These are phyloP conservation scores for Diorhabda elongata DNA, from an alignment of 1,140 invertebrate genomes.

Conservation along the genomic window DNA sequence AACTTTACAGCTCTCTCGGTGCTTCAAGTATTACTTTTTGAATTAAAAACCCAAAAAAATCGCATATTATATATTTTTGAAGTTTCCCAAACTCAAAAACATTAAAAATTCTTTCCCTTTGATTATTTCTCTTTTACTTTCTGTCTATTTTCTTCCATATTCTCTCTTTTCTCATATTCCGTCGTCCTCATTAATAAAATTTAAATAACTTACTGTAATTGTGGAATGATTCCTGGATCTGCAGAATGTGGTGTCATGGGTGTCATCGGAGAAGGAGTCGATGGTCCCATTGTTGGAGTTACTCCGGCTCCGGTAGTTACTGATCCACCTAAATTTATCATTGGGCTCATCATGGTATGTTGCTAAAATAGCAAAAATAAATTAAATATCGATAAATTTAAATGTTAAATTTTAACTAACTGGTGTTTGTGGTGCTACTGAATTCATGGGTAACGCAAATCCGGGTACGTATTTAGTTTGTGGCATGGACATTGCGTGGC, in stretches of 20 bases:
- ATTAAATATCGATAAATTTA: neutral
- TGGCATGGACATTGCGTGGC: constrained; percentile 55
- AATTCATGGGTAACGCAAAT: constrained; percentile 64
- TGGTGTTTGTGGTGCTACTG: constrained; percentile 85
- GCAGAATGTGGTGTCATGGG: constrained; percentile 92
- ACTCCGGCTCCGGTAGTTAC: constrained; percentile 51
- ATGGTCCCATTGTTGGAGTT: constrained; percentile 63
- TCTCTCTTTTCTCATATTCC: no score
- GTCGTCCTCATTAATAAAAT: no score
- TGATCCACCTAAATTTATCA: constrained; percentile 62
- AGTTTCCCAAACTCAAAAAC: no score
- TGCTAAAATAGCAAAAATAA: constrained; percentile 52
- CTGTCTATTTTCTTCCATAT: no score
- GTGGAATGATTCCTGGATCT: constrained; percentile 89
- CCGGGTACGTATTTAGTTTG: constrained; percentile 66
- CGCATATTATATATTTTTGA: no score
- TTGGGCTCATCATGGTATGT: constrained; percentile 71
- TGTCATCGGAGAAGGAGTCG: constrained; percentile 79
- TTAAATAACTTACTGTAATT: constrained; percentile 79
- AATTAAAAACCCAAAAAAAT: no score
- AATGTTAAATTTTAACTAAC: constrained; percentile 51
- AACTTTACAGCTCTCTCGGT: no score
- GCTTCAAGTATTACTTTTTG: no score
- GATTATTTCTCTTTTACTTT: no score
- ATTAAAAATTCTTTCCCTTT: no score